phyloP scores from a whole-genome alignment of 2,797 vertebrate species.

The Hyperoplus immaculatus region DNA sequence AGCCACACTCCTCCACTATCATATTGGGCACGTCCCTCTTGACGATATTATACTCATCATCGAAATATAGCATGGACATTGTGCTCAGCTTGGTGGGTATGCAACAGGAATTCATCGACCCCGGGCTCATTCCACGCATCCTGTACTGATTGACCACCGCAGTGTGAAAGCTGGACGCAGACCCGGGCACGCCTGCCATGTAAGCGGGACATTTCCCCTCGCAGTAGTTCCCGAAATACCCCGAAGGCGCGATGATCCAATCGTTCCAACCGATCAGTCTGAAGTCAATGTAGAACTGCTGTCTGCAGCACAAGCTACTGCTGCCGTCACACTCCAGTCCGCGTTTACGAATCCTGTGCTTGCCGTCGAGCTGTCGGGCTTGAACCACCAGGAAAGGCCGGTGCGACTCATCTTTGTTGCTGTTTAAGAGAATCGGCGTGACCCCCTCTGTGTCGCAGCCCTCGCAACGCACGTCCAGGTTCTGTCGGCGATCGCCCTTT shows the following conservation, averaged over 20 bases:
- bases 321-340: conserved; percentile 97
- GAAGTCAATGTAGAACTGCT: conserved; percentile 99
- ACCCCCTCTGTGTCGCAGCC: conserved; percentile 91
- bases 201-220: conserved; percentile 97
- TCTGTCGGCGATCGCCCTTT: conserved; percentile 92
- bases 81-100: conserved; percentile 98
- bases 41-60: conserved; percentile 99
- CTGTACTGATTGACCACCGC: conserved; percentile 99
- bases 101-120: conserved; percentile 97
- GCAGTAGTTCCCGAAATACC: conserved; percentile 98
- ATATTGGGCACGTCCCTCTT: conserved; percentile 99
- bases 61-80: conserved; percentile 99
- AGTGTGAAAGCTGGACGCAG: conserved; percentile 97
- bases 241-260: conserved; percentile 98
- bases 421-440: conserved; percentile 88
- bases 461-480: conserved; percentile 95
- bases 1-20: conserved; percentile 99
- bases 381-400: conserved; percentile 96
- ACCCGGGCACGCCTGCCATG: conserved; percentile 95
- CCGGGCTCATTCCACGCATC: conserved; percentile 95
- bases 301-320: conserved; percentile 93
- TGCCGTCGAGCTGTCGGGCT: conserved; percentile 88
- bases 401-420: conserved; percentile 90
- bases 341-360: conserved; percentile 95
- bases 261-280: conserved; percentile 98